A percentile compares a stretch with the other conserved stretches of the same genome.
Conservation (phyloP, 2,797 vertebrate species). For the Coregonus sp. region DNA sequence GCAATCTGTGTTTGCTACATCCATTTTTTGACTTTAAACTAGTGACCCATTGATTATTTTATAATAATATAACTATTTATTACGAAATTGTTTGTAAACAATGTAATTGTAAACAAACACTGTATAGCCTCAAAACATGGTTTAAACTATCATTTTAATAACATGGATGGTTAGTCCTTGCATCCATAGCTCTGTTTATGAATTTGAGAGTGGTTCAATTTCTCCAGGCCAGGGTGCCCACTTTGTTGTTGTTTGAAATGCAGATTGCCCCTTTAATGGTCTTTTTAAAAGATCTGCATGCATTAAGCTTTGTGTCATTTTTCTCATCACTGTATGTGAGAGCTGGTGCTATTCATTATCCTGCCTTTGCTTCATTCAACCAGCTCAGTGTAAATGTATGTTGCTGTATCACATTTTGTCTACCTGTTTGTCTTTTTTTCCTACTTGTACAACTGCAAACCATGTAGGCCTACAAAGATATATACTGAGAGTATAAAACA, state of each 20-base stretch:
- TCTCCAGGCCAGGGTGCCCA: background rate
- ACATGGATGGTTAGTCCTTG: no score
- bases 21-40: background rate
- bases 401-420: background rate
- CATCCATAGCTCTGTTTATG: no score
- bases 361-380: conserved; percentile 17
- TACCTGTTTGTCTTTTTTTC: background rate
- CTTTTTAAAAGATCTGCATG: conserved; percentile 55
- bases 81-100: background rate
- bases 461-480: background rate
- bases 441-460: conserved; percentile 8
- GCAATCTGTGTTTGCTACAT: background rate
- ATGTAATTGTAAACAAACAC: background rate
- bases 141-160: background rate
- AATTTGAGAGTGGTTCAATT: background rate
- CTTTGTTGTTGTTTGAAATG: background rate
- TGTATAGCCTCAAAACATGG: background rate
- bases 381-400: background rate
- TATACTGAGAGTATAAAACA: no score
- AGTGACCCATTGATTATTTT: background rate
- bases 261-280: conserved; percentile 4
- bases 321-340: background rate
- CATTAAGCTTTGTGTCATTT: conserved; percentile 8
- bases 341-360: conserved; percentile 18
- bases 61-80: background rate